Conservation (phyloP, 2,797 vertebrate genomes). For the Lemur catta region DNA sequence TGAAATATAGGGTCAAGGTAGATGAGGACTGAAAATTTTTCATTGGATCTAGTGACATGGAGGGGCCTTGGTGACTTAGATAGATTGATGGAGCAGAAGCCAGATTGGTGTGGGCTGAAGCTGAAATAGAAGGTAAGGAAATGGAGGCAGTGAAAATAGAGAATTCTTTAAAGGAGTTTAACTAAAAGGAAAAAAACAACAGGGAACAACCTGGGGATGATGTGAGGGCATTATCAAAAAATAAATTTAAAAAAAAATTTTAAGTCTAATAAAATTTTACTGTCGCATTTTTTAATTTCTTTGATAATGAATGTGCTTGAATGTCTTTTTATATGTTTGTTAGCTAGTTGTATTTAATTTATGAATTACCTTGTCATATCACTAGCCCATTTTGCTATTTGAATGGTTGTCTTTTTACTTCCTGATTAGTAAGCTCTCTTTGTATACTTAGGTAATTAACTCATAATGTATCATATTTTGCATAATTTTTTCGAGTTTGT, state of each 20-base stretch:
- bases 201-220: neutral
- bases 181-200: neutral
- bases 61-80: neutral
- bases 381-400: neutral
- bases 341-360: constrained; percentile 15
- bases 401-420: neutral
- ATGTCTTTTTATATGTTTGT: neutral
- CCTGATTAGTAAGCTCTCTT: neutral
- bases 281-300: neutral
- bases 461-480: neutral
- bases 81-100: neutral
- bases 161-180: neutral
- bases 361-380: neutral
- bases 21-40: neutral
- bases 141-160: neutral
- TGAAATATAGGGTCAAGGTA: neutral
- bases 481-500: neutral
- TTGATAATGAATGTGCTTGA: constrained; percentile 1
- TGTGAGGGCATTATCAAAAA: neutral
- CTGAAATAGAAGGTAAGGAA: neutral
- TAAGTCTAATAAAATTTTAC: neutral
- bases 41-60: neutral
- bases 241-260: neutral
- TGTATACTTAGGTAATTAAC: neutral
- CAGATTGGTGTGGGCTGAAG: neutral